Percentiles rank a stretch among this genome's conserved stretches.
phyloP scores from a whole-genome alignment of 2,888 invertebrate genomes.

The Agrotis ipsilon region DNA sequence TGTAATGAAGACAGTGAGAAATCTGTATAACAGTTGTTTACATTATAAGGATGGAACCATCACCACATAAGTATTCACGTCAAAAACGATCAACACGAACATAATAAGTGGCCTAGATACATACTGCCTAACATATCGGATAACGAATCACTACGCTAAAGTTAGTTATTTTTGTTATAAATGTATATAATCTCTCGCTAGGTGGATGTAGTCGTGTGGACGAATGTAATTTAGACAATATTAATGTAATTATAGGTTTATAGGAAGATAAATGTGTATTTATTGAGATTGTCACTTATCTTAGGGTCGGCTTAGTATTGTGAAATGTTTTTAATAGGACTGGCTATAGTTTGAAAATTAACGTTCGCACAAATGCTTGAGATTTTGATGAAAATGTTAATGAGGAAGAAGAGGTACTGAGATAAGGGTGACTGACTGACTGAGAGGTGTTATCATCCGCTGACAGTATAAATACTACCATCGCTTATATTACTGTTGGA shows the following conservation, averaged over 20 bases:
- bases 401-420: neutral
- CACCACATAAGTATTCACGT: constrained; percentile 54
- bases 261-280: constrained; percentile 69
- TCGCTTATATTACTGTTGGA: neutral
- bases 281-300: constrained; percentile 63
- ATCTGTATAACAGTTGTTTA: neutral
- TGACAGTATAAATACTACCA: neutral
- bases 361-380: neutral
- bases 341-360: constrained; percentile 29
- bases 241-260: constrained; percentile 77
- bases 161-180: constrained; percentile 80
- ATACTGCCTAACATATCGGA: constrained; percentile 89
- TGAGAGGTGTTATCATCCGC: neutral
- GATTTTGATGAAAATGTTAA: neutral
- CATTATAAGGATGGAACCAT: neutral
- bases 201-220: constrained; percentile 77
- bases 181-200: constrained; percentile 83
- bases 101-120: constrained; percentile 82
- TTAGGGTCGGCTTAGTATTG: constrained; percentile 64
- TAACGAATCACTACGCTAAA: constrained; percentile 83
- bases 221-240: constrained; percentile 88
- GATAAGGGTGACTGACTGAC: too few relatives aligned
- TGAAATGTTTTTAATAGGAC: constrained; percentile 42
- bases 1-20: neutral
- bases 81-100: constrained; percentile 65